Conservation (phyloP, 2,113 vertebrate species). For the Sorex fumeus region DNA sequence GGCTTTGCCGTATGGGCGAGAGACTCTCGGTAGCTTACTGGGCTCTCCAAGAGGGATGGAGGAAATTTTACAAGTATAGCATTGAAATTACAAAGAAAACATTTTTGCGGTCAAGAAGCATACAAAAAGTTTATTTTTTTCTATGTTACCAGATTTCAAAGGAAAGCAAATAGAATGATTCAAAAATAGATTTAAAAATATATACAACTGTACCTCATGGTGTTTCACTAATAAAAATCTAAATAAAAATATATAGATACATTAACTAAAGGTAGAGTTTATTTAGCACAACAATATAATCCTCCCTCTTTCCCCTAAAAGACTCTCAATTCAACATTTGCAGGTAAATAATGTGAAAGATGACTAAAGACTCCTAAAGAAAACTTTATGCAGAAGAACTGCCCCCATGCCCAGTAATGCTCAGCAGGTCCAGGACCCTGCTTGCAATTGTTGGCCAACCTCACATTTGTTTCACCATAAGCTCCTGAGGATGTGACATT, state of each 20-base stretch:
- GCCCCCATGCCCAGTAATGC: no score
- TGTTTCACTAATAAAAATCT: no score
- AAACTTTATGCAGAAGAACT: no score
- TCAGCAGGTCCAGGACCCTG: no score
- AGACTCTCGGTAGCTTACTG: no score
- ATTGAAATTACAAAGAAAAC: constrained; percentile 66
- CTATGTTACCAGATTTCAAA: constrained; percentile 55
- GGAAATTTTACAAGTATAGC: constrained; percentile 69
- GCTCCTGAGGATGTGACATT: no score
- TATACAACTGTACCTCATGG: no score
- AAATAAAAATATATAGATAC: constrained; percentile 68
- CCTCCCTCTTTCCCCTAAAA: constrained; percentile 71
- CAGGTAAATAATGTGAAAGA: constrained; percentile 62
- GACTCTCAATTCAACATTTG: constrained; percentile 74
- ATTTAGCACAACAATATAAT: constrained; percentile 72
- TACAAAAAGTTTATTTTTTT: constrained; percentile 68
- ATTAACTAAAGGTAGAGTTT: constrained; percentile 62
- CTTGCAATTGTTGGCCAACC: no score
- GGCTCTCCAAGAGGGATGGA: no score
- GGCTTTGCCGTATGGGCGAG: no score
- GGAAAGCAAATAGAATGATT: constrained; percentile 64
- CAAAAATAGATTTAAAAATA: constrained; percentile 44
- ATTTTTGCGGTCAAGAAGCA: constrained; percentile 71
- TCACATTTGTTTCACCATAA: no score
- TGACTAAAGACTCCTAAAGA: constrained; percentile 65